Conservation (phyloP, 2,113 vertebrate species). For the Dicerorhinus sumatrensis region DNA sequence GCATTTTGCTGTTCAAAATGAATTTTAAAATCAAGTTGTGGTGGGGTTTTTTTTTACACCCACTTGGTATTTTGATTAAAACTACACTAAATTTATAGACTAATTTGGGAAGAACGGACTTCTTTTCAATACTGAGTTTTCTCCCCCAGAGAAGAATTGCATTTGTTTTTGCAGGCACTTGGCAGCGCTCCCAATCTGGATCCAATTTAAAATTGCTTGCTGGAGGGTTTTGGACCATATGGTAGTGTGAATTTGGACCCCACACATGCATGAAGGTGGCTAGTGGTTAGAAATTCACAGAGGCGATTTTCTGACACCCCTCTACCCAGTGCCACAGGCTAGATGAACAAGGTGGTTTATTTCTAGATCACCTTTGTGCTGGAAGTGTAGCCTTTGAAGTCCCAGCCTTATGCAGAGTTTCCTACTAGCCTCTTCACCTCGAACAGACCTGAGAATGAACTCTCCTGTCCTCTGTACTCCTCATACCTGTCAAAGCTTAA, state of each 20-base stretch:
- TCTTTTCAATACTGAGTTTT: constrained; percentile 24
- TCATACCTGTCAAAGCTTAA: constrained; percentile 17
- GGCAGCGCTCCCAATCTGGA: neutral
- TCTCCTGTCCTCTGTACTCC: constrained; percentile 1
- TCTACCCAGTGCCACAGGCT: neutral
- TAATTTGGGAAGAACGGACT: neutral
- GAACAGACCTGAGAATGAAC: neutral
- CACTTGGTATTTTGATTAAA: constrained; percentile 55
- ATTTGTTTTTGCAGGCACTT: constrained; percentile 38
- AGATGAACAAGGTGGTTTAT: constrained; percentile 32
- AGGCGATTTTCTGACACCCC: neutral
- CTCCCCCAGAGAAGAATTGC: constrained; percentile 24
- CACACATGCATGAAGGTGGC: neutral
- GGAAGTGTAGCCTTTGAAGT: neutral
- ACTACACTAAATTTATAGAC: constrained; percentile 21
- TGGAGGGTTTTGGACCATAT: neutral
- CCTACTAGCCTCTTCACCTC: constrained; percentile 23
- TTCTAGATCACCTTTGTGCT: constrained; percentile 28
- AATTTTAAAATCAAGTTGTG: constrained; percentile 53
- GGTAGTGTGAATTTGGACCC: neutral
- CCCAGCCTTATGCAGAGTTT: constrained; percentile 1
- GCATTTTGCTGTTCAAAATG: neutral
- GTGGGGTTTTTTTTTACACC: too few relatives aligned
- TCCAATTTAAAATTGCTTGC: constrained; percentile 37
- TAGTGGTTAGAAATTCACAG: constrained; percentile 23